phyloP scores from a whole-genome alignment of 2,113 vertebrate genomes.

The Xiphias gladius region DNA sequence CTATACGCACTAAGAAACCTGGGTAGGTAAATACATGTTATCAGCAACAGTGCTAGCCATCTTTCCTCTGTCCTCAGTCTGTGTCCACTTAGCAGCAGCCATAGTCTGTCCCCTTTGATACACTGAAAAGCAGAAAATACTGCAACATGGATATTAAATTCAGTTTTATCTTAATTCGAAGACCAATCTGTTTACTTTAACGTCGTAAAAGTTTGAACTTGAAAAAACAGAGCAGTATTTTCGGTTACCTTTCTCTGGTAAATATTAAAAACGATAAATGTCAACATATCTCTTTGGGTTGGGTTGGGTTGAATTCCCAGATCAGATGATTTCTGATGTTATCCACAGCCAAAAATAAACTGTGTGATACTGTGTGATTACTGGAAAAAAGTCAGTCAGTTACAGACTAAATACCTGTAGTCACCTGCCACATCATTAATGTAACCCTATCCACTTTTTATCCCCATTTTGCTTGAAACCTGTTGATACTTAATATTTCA shows the following conservation, averaged over 20 bases:
- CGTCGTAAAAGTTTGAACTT: neutral
- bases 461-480: neutral
- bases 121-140: neutral
- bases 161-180: too few relatives aligned
- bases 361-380: neutral
- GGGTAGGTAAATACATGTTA: neutral
- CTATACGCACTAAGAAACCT: neutral
- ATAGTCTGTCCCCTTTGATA: neutral
- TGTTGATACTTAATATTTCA: neutral
- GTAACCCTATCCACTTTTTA: neutral
- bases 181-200: too few relatives aligned
- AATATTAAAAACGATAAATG: neutral
- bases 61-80: neutral
- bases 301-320: neutral
- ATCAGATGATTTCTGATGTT: constrained; percentile 8
- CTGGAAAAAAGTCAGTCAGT: constrained; percentile 12
- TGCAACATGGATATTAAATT: neutral
- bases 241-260: too few relatives aligned
- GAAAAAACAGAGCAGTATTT: too few relatives aligned
- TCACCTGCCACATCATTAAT: constrained; percentile 9
- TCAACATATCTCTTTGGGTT: neutral
- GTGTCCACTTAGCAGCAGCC: neutral
- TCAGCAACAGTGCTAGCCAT: neutral
- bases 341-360: constrained; percentile 5
- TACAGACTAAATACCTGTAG: neutral